Evolutionary conservation across 1,140 invertebrate species (phyloP).

Genomic region (Centruroides sculpturatus): DNA sequence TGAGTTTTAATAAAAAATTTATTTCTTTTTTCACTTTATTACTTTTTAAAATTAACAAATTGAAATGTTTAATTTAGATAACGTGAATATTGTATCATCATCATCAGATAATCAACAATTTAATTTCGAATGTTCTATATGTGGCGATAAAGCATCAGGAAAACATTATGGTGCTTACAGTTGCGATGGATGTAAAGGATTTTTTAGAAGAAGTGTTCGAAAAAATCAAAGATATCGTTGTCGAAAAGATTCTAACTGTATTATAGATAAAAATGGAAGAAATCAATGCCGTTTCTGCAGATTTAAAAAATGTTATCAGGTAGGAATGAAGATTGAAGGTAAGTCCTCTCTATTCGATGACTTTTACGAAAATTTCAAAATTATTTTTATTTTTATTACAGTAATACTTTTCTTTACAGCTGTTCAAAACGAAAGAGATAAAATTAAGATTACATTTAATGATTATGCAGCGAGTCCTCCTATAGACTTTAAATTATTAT

Average conservation of each 20-base stretch:
- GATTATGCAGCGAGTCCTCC: too few species aligned
- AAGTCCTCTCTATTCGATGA: too few species aligned
- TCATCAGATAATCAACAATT: too few species aligned
- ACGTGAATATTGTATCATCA: too few species aligned
- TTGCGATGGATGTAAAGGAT: background rate
- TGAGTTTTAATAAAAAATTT: too few species aligned
- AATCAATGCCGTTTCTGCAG: background rate
- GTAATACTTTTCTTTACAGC: background rate
- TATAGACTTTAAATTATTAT: too few species aligned
- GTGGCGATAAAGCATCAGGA: background rate
- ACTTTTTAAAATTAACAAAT: too few species aligned
- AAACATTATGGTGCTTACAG: background rate
- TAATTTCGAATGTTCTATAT: background rate
- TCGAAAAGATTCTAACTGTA: background rate
- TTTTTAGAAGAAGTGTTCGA: background rate
- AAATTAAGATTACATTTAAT: background rate
- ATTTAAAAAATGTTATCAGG: background rate
- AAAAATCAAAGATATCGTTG: background rate
- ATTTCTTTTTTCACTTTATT: too few species aligned
- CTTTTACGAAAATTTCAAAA: too few species aligned
- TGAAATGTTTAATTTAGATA: too few species aligned
- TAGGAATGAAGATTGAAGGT: background rate
- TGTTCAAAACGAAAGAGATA: background rate
- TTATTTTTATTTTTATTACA: too few species aligned
- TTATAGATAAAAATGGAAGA: background rate